Evolutionary conservation across 2,888 invertebrate genomes (phyloP).

Genomic region (Tryphoninae sp.): DNA sequence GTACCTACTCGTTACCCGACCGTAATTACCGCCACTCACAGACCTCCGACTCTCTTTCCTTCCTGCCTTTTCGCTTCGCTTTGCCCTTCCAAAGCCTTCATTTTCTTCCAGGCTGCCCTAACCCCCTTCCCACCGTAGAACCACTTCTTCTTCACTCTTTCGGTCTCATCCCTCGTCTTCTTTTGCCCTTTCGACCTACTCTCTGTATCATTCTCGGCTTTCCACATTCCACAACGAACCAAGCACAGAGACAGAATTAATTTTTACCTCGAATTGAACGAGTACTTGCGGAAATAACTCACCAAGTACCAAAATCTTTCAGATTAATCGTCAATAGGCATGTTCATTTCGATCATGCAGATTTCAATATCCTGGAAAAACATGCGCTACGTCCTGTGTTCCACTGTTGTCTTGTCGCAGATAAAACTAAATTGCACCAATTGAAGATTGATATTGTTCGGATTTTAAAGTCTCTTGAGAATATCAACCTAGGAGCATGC

Average conservation of each 20-base stretch:
- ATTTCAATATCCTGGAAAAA: neutral
- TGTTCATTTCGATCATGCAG: no score
- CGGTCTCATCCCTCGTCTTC: conserved; percentile 26
- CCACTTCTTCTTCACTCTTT: conserved; percentile 42
- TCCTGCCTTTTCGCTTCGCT: conserved; percentile 46
- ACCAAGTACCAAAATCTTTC: neutral
- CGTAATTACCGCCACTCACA: conserved; percentile 64
- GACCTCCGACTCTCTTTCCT: conserved; percentile 59
- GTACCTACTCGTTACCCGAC: conserved; percentile 61
- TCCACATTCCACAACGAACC: conserved; percentile 30
- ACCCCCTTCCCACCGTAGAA: conserved; percentile 25
- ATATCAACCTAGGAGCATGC: neutral
- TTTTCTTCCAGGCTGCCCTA: conserved; percentile 1
- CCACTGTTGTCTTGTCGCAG: neutral
- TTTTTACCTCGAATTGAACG: conserved; percentile 16
- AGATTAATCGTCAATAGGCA: neutral
- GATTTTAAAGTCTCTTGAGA: neutral
- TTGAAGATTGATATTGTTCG: neutral
- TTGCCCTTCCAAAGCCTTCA: conserved; percentile 45
- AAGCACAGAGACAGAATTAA: neutral
- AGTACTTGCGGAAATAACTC: neutral
- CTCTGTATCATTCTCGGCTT: conserved; percentile 12
- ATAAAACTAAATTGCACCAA: neutral
- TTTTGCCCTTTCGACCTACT: conserved; percentile 53
- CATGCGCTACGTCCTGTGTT: neutral